Conservation (phyloP, 2,797 vertebrate genomes). For the Schizopygopsis pylzovi region DNA sequence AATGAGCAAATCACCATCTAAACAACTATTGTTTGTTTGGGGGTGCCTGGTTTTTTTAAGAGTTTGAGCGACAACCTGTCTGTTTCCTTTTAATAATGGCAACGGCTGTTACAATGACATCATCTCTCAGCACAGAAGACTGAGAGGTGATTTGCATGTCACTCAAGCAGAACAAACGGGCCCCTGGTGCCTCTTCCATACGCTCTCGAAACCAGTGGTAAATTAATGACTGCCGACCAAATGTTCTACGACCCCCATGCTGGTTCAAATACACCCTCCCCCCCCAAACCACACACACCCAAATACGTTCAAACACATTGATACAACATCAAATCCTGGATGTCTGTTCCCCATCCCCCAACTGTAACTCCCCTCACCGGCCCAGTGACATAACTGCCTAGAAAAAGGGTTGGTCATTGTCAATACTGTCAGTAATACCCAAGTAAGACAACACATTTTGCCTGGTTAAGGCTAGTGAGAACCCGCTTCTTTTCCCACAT, state of each 20-base stretch:
- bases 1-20: conserved; percentile 5
- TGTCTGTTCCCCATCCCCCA: conserved; percentile 33
- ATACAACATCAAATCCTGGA: conserved; percentile 26
- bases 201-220: conserved; percentile 37
- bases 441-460: conserved; percentile 31
- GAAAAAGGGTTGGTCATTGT: conserved; percentile 40
- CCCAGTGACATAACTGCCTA: conserved; percentile 55
- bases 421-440: conserved; percentile 54
- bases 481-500: neutral
- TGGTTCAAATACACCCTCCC: conserved; percentile 33
- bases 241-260: conserved; percentile 50
- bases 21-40: conserved; percentile 15
- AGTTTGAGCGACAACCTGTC: conserved; percentile 72
- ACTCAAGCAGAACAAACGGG: conserved; percentile 52
- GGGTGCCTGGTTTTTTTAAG: conserved; percentile 73
- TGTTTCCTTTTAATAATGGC: conserved; percentile 79
- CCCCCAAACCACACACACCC: neutral
- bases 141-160: conserved; percentile 61
- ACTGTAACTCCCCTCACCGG: conserved; percentile 39
- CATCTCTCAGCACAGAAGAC: conserved; percentile 66
- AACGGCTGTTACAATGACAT: conserved; percentile 77
- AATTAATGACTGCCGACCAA: conserved; percentile 50
- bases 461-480: conserved; percentile 37
- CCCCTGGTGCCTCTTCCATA: conserved; percentile 45
- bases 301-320: conserved; percentile 29